A percentile compares a stretch with the other conserved stretches of the same genome.
phyloP scores from a whole-genome alignment of 2,113 vertebrate species.

The Pristiophorus japonicus region DNA sequence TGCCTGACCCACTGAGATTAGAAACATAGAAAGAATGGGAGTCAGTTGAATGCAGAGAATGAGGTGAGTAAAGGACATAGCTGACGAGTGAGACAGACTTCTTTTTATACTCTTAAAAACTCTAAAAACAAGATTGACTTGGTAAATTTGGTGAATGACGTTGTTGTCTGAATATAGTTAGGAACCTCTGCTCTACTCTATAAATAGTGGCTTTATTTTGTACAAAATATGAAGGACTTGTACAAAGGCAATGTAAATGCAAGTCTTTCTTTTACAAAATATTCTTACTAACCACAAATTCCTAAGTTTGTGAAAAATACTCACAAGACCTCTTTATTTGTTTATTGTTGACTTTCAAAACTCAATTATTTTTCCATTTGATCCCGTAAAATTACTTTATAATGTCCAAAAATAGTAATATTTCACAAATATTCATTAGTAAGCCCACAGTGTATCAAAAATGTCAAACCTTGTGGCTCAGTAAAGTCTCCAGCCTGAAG shows the following conservation, averaged over 20 bases:
- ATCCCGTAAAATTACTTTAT: neutral
- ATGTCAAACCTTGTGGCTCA: neutral
- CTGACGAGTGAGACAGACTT: neutral
- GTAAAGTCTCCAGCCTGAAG: neutral
- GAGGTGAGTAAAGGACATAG: neutral
- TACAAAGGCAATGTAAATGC: neutral
- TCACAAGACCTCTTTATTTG: neutral
- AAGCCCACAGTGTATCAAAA: neutral
- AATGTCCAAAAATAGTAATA: neutral
- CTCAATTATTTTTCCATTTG: neutral
- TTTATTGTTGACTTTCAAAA: neutral
- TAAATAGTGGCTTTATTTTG: neutral
- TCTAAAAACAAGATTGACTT: neutral
- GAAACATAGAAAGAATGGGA: no score
- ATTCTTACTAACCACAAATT: neutral
- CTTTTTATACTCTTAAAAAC: neutral
- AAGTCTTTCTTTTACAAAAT: neutral
- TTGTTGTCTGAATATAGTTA: neutral
- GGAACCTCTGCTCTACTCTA: neutral
- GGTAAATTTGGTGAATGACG: neutral
- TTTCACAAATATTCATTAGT: neutral
- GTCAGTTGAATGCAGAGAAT: no score
- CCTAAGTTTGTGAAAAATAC: neutral
- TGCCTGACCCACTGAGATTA: no score
- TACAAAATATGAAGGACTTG: neutral